These are phyloP conservation scores for Myoxocephalus aenaeus DNA, from an alignment of 2,797 vertebrate genomes.

Conservation along the genomic window DNA sequence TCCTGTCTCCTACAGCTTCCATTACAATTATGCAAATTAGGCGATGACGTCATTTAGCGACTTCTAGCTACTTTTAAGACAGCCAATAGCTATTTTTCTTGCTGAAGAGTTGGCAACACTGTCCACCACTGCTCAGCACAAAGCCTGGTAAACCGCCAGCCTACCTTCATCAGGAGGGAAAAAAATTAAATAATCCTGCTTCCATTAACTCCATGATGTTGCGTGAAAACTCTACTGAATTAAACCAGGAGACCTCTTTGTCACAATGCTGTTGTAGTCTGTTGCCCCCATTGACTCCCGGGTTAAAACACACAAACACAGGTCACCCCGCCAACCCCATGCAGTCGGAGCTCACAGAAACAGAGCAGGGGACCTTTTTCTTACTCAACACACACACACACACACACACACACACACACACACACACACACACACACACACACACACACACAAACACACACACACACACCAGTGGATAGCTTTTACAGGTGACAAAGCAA, in stretches of 20 bases:
- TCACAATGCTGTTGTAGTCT: neutral
- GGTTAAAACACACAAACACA: neutral
- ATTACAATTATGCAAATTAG: too few relatives aligned
- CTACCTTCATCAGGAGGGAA: neutral
- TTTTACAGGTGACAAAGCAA: conserved; percentile 30
- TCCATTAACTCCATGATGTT: neutral
- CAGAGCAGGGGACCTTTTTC: conserved; percentile 5
- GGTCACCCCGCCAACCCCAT: neutral
- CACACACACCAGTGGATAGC: neutral
- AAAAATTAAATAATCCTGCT: too few relatives aligned
- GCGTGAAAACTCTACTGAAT: too few relatives aligned
- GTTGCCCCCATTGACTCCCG: conserved; percentile 4
- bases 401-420: conserved; percentile 13
- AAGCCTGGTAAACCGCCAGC: neutral
- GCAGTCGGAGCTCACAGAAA: conserved; percentile 8
- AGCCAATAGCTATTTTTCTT: too few relatives aligned
- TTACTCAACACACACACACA: conserved; percentile 2
- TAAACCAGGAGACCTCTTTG: neutral
- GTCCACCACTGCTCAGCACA: neutral
- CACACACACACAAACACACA: neutral
- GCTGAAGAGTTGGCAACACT: too few relatives aligned
- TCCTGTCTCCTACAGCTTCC: too few relatives aligned
- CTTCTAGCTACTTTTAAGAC: too few relatives aligned
- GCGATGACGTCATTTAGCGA: too few relatives aligned
- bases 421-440: neutral